Base-by-base conservation (phyloP, 2,888 invertebrate genomes). In the Encarsia formosa region DNA sequence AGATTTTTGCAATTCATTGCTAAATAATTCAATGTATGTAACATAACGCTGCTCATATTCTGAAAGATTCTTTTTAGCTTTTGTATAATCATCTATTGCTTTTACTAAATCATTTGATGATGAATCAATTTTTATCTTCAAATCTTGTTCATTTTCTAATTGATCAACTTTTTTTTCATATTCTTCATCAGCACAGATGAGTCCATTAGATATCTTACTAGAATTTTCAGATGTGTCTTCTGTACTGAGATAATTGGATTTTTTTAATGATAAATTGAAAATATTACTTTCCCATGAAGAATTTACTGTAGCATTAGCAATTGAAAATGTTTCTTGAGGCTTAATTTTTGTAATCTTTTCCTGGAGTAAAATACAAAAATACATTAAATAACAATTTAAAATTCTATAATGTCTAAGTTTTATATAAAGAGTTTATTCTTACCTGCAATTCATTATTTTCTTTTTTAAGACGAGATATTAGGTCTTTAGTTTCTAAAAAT, bases 401-500 rank as follows among this genome's bases (percentile, higher is more conserved):
- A 37, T 39, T 26, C 39, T 16, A 24, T 13, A 18, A 11, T 37
- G 38, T 16, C 6, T 1, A 20, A 19, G 4, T 19, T 32, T 11
- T 22, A 22, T 18, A 24, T 16, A 4, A 31, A 45, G 13, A 61
- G 18, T 48, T 55, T 62, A 63, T 11, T 45, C 46, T 44, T 32
- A 55, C 55, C 23, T 41, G 29, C 31, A 74, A 60, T n/a, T 71
- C 67, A 6, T 57, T 26, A 60, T 72, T 72, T 59, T 75, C 73
- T 16, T 61, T 61, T 49, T 65, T 69, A 18, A 76, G 63, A 29
- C 67, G 65, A 13, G 61, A 61, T 9, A 86, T 79, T 39, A 81
- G 70, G 13, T 77, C 77, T 61, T 79, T 82, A 0, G 83, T 85
- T 68, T 86, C 83, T 13, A 78, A 76, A 69, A 86, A 84, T 70